Evolutionary conservation across 2,113 vertebrate genomes (phyloP).

Genomic region (Leptobrachium ailaonicum): DNA sequence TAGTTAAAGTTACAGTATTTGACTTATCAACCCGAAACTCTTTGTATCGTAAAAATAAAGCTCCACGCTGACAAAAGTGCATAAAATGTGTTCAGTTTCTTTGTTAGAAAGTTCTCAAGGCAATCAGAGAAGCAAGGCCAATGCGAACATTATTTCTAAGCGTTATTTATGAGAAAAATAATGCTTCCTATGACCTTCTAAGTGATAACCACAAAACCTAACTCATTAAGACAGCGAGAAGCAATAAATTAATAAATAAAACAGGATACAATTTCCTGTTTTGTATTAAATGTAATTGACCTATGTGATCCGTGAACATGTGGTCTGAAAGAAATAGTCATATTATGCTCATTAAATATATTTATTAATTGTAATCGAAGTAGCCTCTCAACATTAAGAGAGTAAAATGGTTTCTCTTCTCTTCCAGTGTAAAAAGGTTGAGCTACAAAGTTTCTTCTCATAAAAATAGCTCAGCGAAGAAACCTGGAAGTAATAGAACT

Average conservation of each 20-base stretch:
- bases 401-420: background rate
- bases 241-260: constrained; percentile 53
- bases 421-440: background rate
- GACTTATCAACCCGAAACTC: too few relatives aligned
- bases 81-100: background rate
- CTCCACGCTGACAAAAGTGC: too few relatives aligned
- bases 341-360: constrained; percentile 42
- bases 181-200: constrained; percentile 45
- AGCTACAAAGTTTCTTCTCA: background rate
- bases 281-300: constrained; percentile 47
- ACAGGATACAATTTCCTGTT: constrained; percentile 43
- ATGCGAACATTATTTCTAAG: constrained; percentile 41
- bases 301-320: constrained; percentile 31
- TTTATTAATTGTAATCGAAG: constrained; percentile 38
- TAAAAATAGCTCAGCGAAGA: background rate
- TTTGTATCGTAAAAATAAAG: too few relatives aligned
- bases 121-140: constrained; percentile 41
- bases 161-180: constrained; percentile 36
- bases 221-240: constrained; percentile 46
- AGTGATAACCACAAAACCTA: constrained; percentile 40
- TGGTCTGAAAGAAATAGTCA: constrained; percentile 38
- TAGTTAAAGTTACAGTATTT: too few relatives aligned
- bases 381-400: constrained; percentile 18
- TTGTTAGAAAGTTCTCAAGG: constrained; percentile 4
- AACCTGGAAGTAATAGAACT: background rate